Percentiles rank a stretch among this genome's conserved stretches.
phyloP scores from a whole-genome alignment of 2,888 invertebrate species.

The Kryphioiulus occultus region DNA sequence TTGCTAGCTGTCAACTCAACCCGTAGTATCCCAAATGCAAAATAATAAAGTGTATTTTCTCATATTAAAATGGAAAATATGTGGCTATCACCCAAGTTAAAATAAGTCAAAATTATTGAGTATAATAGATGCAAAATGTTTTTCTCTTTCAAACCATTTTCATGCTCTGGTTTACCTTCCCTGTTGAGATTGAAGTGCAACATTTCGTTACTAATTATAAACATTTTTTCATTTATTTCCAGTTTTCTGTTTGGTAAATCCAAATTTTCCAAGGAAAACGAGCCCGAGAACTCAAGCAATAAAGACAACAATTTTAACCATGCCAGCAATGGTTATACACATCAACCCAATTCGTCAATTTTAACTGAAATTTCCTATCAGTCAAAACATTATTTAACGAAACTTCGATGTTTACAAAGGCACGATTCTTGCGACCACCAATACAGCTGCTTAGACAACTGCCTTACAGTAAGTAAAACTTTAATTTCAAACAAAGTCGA shows the following conservation, averaged over 20 bases:
- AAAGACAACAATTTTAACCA: slow-evolving; percentile 16
- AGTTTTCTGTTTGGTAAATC: not conserved
- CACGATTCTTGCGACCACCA: slow-evolving; percentile 40
- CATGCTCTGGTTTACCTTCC: too few species aligned
- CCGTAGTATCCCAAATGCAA: too few species aligned
- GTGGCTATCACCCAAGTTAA: too few species aligned
- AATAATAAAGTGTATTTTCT: too few species aligned
- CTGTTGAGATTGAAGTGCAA: too few species aligned
- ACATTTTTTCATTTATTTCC: not conserved
- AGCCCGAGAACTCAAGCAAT: not conserved
- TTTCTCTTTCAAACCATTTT: not conserved
- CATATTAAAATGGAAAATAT: too few species aligned
- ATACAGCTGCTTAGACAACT: slow-evolving; percentile 42
- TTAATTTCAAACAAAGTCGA: not conserved
- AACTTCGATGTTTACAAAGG: slow-evolving; percentile 8
- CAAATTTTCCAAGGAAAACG: not conserved
- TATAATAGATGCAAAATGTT: not conserved
- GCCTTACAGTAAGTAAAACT: not conserved
- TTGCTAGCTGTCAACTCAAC: not conserved
- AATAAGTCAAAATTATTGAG: too few species aligned
- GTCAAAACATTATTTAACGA: not conserved
- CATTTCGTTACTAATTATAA: too few species aligned
- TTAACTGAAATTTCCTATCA: not conserved
- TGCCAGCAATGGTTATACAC: not conserved
- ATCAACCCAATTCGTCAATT: not conserved